Base-by-base conservation (phyloP, 2,888 invertebrate species). In the Agriopis aurantiaria region DNA sequence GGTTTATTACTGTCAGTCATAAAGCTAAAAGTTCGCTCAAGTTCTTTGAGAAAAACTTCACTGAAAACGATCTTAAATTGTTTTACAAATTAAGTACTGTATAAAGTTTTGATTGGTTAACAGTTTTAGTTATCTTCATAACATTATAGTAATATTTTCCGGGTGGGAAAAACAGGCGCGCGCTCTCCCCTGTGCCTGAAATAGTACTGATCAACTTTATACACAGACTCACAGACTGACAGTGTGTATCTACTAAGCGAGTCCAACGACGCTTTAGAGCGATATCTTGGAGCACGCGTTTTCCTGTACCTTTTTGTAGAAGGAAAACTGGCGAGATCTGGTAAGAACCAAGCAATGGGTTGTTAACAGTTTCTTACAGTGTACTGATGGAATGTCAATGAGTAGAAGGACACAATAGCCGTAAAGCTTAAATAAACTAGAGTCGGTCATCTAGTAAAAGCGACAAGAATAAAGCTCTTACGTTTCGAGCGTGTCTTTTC, bases 201-300 rank as follows among this genome's bases (percentile, higher is more conserved):
- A 82, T 84, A 84, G 84, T 83, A 92, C 92, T 92, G 92, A 88
- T 80, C 80, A 82, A 78, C 79, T 80, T 81, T 74, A 63, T 57
- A 69, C 58, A 51, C 60, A 60, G 49, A 60, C 11, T 53, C 77
- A 75, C 73, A 77, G 73, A 75, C 74, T 51, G 53, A 63, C 63
- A 63, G 57, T 59, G 64, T 68, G 65, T 33, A 33, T 33, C 33
- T 33, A 33, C 33, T 33, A 73, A 77, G 75, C 65, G 71, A 74
- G 49, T 68, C 77, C 75, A 71, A 73, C 70, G 69, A 69, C 67
- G 65, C 70, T 71, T 78, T 78, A 75, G 68, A 52, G 73, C 80
- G 81, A 77, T 68, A 61, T 69, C 64, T 78, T 75, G 67, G 71
- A 73, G 62, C 68, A 14, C 55, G 65, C 74, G 75, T 71, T 80